Evolutionary conservation across 2,797 vertebrate species (phyloP).

Genomic region (Galago senegalensis): DNA sequence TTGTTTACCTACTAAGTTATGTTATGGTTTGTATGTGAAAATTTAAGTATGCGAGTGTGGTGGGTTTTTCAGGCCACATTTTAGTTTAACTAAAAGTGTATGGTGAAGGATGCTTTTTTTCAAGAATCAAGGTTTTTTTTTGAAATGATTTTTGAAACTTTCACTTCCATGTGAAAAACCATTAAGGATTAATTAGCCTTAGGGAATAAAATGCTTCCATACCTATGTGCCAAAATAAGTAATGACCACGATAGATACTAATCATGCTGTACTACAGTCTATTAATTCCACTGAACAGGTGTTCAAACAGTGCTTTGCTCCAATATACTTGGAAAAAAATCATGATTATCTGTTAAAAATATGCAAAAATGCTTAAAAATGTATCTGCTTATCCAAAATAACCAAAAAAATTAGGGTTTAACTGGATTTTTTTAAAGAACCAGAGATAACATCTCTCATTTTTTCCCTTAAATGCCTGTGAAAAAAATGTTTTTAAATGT

Average conservation of each 20-base stretch:
- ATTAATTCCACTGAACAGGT: background rate
- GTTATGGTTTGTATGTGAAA: too few relatives aligned
- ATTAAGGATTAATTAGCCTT: constrained; percentile 20
- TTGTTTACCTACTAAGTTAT: too few relatives aligned
- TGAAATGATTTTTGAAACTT: background rate
- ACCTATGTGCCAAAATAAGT: background rate
- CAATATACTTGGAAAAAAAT: background rate
- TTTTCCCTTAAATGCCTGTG: background rate
- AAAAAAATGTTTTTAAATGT: background rate
- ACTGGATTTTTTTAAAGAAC: background rate
- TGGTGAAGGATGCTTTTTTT: background rate
- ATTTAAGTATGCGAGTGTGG: too few relatives aligned
- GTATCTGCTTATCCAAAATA: background rate
- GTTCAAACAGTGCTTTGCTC: background rate
- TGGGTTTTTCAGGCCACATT: too few relatives aligned
- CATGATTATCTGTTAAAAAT: background rate
- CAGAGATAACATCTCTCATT: background rate
- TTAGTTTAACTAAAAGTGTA: background rate
- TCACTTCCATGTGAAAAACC: background rate
- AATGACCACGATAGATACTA: background rate
- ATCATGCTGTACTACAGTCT: background rate
- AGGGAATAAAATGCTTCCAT: background rate
- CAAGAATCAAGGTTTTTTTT: background rate
- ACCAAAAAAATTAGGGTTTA: background rate
- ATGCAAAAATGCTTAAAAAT: constrained; percentile 28